Base-by-base conservation (phyloP, 2,113 vertebrate genomes). In the Scartelaos histophorus region DNA sequence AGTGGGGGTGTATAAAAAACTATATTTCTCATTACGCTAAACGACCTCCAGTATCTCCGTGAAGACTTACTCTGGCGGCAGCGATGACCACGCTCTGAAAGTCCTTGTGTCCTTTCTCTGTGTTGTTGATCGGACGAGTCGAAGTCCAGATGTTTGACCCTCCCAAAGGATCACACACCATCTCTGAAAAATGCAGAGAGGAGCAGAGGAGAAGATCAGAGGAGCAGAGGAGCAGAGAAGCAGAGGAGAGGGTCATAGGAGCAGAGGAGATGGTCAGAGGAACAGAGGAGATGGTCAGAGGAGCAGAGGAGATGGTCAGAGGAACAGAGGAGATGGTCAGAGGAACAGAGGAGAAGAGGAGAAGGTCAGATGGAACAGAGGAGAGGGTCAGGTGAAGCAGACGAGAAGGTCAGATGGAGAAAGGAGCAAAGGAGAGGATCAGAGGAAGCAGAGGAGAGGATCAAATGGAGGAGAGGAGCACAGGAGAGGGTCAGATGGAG, bases 71-170 rank as follows among this genome's bases (percentile, higher is more conserved):
- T 90, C 94, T 85, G 0, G 95, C 87, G 2, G 96, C 94, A 0
- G 95, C 95, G 0, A 99, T 75, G 62, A 99, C 82, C 0, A 98
- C 83, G 1, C 82, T 92, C 79, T 95, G 90, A 0, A 70, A n/a
- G 12, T 4, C 25, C 51, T 90, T 90, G 75, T 94, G 92, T 19
- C 93, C 93, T 54, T 90, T 93, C 43, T 66, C 76, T 0, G 95
- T 95, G 68, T 69, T 80, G 45, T 98, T 98, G 80, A 98, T 75
- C 2, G 96, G 94, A 1, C 77, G 93, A 21, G 95, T 85, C 1
- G 94, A 86, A 68, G 92, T 94, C 97, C 96, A 98, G 0, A 98
- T 91, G 0, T 99, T 99, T 60, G 66, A 94, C 67, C 96, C 96
- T 0, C 92, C 87, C 17, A 99, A 80, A 0, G 96, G 94, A 53